A percentile compares a stretch with the other conserved stretches of the same genome.
These are phyloP conservation scores for Leptopilina drosophilae DNA, from an alignment of 2,888 invertebrate genomes.

Conservation along the genomic window DNA sequence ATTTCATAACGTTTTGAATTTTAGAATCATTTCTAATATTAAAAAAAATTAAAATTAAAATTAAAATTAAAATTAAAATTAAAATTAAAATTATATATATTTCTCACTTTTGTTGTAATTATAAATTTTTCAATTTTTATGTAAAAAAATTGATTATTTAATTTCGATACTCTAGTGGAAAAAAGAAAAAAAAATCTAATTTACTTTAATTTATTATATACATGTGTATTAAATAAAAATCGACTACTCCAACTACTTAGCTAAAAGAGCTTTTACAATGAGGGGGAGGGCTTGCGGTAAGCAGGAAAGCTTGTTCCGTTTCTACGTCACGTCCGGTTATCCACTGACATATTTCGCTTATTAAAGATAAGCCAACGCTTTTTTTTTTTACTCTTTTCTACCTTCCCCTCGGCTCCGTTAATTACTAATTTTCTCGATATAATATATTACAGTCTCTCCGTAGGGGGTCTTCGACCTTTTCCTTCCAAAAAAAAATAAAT, in stretches of 20 bases:
- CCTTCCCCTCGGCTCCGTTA: not conserved
- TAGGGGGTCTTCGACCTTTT: not conserved
- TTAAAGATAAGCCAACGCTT: constrained; percentile 45
- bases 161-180: no score
- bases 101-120: no score
- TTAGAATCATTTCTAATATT: no score
- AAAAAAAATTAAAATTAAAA: no score
- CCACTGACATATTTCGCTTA: constrained; percentile 57
- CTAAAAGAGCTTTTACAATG: constrained; percentile 72
- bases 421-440: constrained; percentile 21
- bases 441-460: not conserved
- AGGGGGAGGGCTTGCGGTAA: constrained; percentile 67
- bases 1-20: no score
- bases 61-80: no score
- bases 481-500: not conserved
- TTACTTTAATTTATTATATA: no score
- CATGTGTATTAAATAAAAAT: constrained; percentile 58
- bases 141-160: no score
- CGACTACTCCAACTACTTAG: constrained; percentile 69
- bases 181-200: no score
- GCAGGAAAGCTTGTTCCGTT: constrained; percentile 75
- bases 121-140: no score
- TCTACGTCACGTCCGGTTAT: constrained; percentile 72
- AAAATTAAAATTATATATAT: no score
- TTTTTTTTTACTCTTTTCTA: constrained; percentile 17